phyloP scores from a whole-genome alignment of 2,113 vertebrate species.

The Syngnathus typhle region DNA sequence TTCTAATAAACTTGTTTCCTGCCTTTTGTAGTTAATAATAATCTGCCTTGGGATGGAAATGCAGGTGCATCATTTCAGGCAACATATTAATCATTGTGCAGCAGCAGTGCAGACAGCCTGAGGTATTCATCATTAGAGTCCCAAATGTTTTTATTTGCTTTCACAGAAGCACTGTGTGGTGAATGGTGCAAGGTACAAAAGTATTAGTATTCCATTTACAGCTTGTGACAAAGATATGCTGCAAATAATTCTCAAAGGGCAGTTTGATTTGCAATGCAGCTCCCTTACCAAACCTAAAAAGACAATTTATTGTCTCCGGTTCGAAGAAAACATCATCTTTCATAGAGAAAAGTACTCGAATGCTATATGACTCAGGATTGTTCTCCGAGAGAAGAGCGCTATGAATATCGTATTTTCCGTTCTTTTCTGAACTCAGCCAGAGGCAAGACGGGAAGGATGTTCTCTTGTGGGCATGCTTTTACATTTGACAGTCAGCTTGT shows the following conservation, averaged over 20 bases:
- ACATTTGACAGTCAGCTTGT: not conserved
- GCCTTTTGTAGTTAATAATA: conserved; percentile 11
- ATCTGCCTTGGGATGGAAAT: conserved; percentile 1
- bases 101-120: conserved; percentile 1
- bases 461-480: not conserved
- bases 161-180: conserved; percentile 1
- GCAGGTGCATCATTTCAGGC: conserved; percentile 12
- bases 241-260: not conserved
- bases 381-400: not conserved
- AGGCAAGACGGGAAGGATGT: not conserved
- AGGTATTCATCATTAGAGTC: not conserved
- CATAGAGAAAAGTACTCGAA: not conserved
- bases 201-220: conserved; percentile 3
- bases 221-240: not conserved
- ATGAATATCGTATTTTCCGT: no score
- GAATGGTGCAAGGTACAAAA: not conserved
- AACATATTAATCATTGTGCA: conserved; percentile 8
- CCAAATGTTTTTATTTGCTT: conserved; percentile 7
- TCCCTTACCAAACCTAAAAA: not conserved
- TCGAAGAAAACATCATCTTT: conserved; percentile 3
- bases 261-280: conserved; percentile 1
- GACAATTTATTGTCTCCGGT: conserved; percentile 1
- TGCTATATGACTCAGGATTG: not conserved
- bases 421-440: not conserved
- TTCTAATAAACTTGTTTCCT: conserved; percentile 29